Base-by-base conservation (phyloP, 2,888 invertebrate genomes). In the Mallateleia sp. region DNA sequence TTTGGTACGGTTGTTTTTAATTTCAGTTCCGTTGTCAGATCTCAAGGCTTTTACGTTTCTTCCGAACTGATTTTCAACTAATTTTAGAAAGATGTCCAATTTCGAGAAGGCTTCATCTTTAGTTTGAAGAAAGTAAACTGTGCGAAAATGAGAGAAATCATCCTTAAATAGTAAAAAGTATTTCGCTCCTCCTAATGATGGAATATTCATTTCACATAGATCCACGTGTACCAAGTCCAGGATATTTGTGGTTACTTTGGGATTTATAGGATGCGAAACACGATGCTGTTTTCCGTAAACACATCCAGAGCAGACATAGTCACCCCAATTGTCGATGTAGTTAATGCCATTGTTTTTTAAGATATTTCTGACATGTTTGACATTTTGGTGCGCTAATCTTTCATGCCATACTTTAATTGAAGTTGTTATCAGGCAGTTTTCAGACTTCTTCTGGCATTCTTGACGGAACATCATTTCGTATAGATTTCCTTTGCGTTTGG, bases 331-430 rank as follows among this genome's bases (percentile, higher is more conserved):
- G 18, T 47, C 47, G 3, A 47, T 47, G 11, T 18, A 47, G n/a
- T 47, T 20, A 9, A 91, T 87, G 5, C 56, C 56, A 32, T 86
- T 81, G 50, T 66, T 89, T 69, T 85, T 74, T 88, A 1, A 91
- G 87, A 56, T 91, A 92, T 42, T 14, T 14, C 42, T 5, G 42
- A 42, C 42, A n/a, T 42, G 14, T 42, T 42, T 42, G n/a, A 42
- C 64, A 84, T 92, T 92, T 82, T 92, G 91, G 38, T 92, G 90
- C 11, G 90, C 91, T 9, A 92, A 54, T 62, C 82, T 81, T 88
- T 92, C 91, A 18, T 64, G 91, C 91, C 90, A 42, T 2, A 18
- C 18, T 18, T 20, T 47, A 18, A 47, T 6, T 9, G 47, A 47
- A 1, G 20, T 8, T 92, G 9, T 15, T 42, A 85, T 69, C 18